Evolutionary conservation across 2,888 invertebrate genomes (phyloP).

Genomic region (Palloptera scutellata): DNA sequence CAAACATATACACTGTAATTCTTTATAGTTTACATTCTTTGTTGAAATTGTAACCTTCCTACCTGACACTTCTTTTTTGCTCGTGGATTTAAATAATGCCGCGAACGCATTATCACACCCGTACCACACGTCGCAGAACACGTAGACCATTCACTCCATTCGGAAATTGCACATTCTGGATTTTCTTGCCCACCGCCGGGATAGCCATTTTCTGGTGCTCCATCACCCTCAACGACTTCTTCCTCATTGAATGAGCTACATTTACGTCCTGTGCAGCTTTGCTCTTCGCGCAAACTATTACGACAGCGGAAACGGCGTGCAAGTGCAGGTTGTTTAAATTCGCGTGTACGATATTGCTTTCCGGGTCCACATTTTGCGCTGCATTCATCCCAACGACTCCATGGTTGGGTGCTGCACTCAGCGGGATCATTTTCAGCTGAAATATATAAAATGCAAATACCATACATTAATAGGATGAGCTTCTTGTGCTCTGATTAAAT

Average conservation of each 20-base stretch:
- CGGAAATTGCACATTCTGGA: conserved; percentile 73
- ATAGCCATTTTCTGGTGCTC: conserved; percentile 39
- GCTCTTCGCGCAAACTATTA: conserved; percentile 53
- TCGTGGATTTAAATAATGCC: conserved; percentile 71
- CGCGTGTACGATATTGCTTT: conserved; percentile 58
- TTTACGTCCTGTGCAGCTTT: conserved; percentile 63
- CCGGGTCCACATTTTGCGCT: conserved; percentile 66
- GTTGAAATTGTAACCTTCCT: conserved; percentile 31
- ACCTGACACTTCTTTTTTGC: conserved; percentile 73
- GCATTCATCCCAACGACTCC: conserved; percentile 67
- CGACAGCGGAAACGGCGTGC: conserved; percentile 57
- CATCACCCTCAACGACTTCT: conserved; percentile 40
- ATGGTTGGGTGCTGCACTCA: conserved; percentile 61
- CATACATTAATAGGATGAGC: no score
- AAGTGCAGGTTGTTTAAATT: conserved; percentile 56
- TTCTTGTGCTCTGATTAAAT: no score
- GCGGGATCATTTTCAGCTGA: conserved; percentile 61
- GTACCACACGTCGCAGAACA: conserved; percentile 78
- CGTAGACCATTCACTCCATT: conserved; percentile 81
- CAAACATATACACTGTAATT: no score
- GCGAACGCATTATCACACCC: conserved; percentile 75
- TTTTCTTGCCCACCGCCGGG: conserved; percentile 58
- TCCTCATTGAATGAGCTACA: conserved; percentile 57
- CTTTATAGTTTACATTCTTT: background rate
- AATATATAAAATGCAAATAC: no score